A percentile compares a stretch with the other conserved stretches of the same genome.
These are phyloP conservation scores for Cetonia aurata DNA, from an alignment of 2,888 invertebrate genomes.

Conservation along the genomic window DNA sequence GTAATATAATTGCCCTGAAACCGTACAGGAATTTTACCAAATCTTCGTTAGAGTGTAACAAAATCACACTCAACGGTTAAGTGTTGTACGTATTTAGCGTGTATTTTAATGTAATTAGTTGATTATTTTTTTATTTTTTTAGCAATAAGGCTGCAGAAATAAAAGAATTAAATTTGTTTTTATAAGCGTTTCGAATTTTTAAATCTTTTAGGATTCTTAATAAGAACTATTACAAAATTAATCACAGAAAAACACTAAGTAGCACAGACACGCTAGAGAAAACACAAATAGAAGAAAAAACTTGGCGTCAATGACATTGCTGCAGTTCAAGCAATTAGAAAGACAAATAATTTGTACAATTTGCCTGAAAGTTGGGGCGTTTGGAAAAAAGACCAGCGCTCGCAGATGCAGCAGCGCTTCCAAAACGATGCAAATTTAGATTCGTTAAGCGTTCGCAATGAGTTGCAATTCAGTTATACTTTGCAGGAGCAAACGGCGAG, in stretches of 20 bases:
- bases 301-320: background rate
- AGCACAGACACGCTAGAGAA: background rate
- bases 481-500: constrained; percentile 12
- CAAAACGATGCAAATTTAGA: constrained; percentile 12
- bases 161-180: too few species aligned
- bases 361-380: background rate
- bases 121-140: too few species aligned
- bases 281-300: background rate
- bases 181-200: too few species aligned
- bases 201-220: too few species aligned
- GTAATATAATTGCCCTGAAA: too few species aligned
- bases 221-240: too few species aligned
- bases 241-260: background rate
- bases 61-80: too few species aligned
- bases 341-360: constrained; percentile 13
- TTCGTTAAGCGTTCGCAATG: constrained; percentile 6
- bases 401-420: background rate
- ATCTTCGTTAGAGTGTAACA: too few species aligned
- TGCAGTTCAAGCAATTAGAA: background rate
- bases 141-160: too few species aligned
- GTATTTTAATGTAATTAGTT: too few species aligned
- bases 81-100: too few species aligned
- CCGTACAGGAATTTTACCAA: too few species aligned
- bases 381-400: constrained; percentile 4
- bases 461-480: constrained; percentile 11